Evolutionary conservation across 2,113 vertebrate genomes (phyloP).

Genomic region (Ranitomeya variabilis): DNA sequence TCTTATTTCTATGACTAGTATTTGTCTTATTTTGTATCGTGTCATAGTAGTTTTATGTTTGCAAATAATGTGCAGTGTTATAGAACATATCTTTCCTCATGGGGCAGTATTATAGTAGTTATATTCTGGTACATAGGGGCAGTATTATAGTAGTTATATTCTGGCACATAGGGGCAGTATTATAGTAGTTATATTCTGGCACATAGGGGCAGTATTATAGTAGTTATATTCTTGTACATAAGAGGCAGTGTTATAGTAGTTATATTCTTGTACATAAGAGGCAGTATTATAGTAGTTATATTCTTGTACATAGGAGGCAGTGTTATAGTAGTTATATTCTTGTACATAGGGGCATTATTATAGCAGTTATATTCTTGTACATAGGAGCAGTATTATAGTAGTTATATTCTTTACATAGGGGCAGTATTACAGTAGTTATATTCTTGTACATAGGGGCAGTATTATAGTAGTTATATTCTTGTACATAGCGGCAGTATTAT

Average conservation of each 20-base stretch:
- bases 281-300: constrained; percentile 2
- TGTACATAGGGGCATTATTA: not conserved
- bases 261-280: not conserved
- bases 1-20: not conserved
- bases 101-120: not conserved
- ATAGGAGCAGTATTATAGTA: not conserved
- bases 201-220: not conserved
- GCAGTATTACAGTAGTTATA: not conserved
- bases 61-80: not conserved
- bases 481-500: not conserved
- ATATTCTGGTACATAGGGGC: not conserved
- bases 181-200: constrained; percentile 6
- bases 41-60: not conserved
- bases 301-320: not conserved
- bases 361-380: not conserved
- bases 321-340: constrained; percentile 1
- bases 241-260: not conserved
- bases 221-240: not conserved
- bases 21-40: not conserved
- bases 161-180: not conserved
- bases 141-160: constrained; percentile 3
- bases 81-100: not conserved
- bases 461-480: not conserved
- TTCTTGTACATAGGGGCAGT: not conserved
- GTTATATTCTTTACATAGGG: not conserved